Conservation (phyloP, 2,113 vertebrate species). For the Alexandromys fortis region DNA sequence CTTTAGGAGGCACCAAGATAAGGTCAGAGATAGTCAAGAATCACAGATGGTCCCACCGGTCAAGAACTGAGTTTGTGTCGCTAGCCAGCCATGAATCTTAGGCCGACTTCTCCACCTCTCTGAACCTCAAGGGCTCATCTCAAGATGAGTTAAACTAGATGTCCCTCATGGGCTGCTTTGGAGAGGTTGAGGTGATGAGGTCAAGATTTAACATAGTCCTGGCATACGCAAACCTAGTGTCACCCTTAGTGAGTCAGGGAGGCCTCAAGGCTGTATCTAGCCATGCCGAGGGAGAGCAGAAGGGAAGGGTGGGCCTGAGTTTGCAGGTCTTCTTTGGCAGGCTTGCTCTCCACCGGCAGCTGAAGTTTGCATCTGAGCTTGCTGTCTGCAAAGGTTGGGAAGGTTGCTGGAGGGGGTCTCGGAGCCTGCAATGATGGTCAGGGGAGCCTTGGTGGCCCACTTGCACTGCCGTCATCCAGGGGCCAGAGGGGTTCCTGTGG, state of each 20-base stretch:
- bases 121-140: neutral
- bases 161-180: neutral
- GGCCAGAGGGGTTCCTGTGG: rapidly evolving
- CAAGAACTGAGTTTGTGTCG: neutral
- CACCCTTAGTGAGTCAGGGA: neutral
- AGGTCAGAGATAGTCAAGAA: neutral
- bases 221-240: neutral
- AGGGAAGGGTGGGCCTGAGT: rapidly evolving
- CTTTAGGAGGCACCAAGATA: neutral
- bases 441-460: neutral
- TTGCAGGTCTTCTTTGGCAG: rapidly evolving
- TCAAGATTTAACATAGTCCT: neutral
- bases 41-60: neutral
- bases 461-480: neutral
- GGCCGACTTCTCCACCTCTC: neutral
- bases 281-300: neutral
- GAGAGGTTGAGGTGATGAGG: neutral
- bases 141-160: neutral
- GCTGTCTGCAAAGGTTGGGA: neutral
- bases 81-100: neutral
- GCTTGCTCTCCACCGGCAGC: neutral
- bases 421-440: rapidly evolving
- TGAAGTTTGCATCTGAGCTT: neutral
- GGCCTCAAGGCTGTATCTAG: neutral
- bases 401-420: neutral